A percentile compares a stretch with the other conserved stretches of the same genome.
phyloP scores from a whole-genome alignment of 2,888 invertebrate species.

The Caenorhabditis imperialis region DNA sequence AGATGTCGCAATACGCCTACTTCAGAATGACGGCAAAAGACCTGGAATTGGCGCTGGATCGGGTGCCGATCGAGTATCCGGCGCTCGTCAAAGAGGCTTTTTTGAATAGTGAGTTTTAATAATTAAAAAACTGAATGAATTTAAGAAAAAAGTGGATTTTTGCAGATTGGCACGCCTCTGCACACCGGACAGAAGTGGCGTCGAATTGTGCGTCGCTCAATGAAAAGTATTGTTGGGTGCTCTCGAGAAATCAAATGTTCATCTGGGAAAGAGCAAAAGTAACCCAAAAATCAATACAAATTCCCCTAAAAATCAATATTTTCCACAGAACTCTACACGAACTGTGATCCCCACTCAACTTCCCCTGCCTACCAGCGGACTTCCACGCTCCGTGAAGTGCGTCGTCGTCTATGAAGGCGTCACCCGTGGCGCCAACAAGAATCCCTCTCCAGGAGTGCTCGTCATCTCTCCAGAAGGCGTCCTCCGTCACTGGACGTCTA shows the following conservation, averaged over 20 bases:
- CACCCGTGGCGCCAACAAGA: neutral
- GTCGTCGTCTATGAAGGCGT: conserved; percentile 45
- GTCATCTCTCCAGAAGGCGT: conserved; percentile 52
- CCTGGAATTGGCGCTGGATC: conserved; percentile 45
- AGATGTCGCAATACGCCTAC: neutral
- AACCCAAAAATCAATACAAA: neutral
- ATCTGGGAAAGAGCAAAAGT: conserved; percentile 45
- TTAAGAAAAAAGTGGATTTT: too few species aligned
- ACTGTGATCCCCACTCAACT: conserved; percentile 33
- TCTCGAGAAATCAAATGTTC: conserved; percentile 40
- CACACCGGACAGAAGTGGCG: conserved; percentile 25
- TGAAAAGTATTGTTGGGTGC: conserved; percentile 49
- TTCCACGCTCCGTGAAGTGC: conserved; percentile 40
- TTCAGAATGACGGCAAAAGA: conserved; percentile 23
- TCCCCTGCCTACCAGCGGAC: conserved; percentile 42
- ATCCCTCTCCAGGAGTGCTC: conserved; percentile 30
- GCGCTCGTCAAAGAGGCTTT: conserved; percentile 56
- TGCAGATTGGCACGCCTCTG: conserved; percentile 43
- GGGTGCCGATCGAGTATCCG: conserved; percentile 49
- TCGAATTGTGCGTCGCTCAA: conserved; percentile 50
- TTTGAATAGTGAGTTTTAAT: conserved; percentile 25
- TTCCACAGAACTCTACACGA: conserved; percentile 13
- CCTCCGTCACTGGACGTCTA: conserved; percentile 47
- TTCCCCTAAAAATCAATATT: neutral
- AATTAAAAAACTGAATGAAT: neutral